These are phyloP conservation scores for Mizuhopecten yessoensis DNA, from an alignment of 1,140 invertebrate species.

Conservation along the genomic window DNA sequence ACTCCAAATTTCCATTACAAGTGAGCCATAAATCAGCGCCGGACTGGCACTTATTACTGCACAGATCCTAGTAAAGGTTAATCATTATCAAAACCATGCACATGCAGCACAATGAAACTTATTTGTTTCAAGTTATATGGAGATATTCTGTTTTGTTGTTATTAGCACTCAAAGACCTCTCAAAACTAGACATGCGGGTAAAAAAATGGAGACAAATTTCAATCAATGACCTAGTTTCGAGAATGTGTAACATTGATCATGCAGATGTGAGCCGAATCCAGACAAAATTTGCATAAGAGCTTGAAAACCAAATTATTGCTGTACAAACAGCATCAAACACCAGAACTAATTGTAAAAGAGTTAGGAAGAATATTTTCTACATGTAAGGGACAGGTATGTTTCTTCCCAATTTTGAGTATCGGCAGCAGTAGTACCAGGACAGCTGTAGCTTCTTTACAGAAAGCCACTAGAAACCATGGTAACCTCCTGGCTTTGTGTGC, in stretches of 20 bases:
- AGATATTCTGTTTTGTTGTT: background rate
- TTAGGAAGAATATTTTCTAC: background rate
- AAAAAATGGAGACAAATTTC: constrained; percentile 39
- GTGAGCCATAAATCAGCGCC: background rate
- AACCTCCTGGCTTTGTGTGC: constrained; percentile 10
- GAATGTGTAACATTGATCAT: constrained; percentile 28
- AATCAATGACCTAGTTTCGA: constrained; percentile 25
- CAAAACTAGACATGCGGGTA: background rate
- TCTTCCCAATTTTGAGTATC: background rate
- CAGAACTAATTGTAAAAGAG: constrained; percentile 9
- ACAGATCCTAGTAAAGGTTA: background rate
- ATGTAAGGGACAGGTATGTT: background rate
- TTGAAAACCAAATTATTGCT: constrained; percentile 20
- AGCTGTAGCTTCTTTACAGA: constrained; percentile 5
- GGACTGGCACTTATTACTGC: background rate
- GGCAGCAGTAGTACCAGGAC: background rate
- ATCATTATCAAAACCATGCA: background rate
- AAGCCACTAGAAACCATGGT: constrained; percentile 31
- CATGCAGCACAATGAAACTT: background rate
- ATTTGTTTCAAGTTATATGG: background rate
- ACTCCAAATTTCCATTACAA: constrained; percentile 33
- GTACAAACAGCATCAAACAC: background rate
- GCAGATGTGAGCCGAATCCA: background rate
- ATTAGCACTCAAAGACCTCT: constrained; percentile 37
- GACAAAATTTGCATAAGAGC: background rate